Evolutionary conservation across 1,140 invertebrate species (phyloP), one percentile per base, ranked within the genome.

Genomic region (Physella acuta): DNA sequence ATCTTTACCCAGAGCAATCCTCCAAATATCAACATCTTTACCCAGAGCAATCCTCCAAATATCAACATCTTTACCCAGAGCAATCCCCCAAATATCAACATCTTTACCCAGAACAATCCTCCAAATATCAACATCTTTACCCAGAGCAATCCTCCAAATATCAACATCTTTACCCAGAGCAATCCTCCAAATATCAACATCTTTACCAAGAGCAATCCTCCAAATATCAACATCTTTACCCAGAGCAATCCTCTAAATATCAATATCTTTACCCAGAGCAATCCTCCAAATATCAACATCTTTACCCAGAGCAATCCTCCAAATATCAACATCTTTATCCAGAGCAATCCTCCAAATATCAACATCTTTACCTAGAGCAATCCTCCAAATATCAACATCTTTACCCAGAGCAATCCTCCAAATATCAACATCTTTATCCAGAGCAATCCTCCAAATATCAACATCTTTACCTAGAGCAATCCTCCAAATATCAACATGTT

Each of bases 1-100:
- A n/a, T n/a, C 64, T 53, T 58, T 71, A 87, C 85, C 79, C n/a
- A 87, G 66, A 65, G 81, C 82, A 61, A 87, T 85, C 71, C 86
- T 78, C 34, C 86, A n/a, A n/a, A n/a, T n/a, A n/a, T n/a, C n/a
- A n/a, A n/a, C n/a, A n/a, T n/a, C 64, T 53, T 58, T 71, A 87
- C 85, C 79, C n/a, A 87, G 66, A 65, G 81, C 82, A 61, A 87
- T 85, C 71, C 86, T 78, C 34, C 86, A n/a, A n/a, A n/a, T n/a
- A n/a, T n/a, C n/a, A n/a, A n/a, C n/a, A n/a, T n/a, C 64, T 53
- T 58, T 71, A 87, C 85, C 79, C n/a, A 87, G 66, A 65, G 81
- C 82, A 61, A 87, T 85, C 71, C 86, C 78, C 34, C 86, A n/a
- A n/a, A n/a, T n/a, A n/a, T n/a, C n/a, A n/a, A n/a, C n/a, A n/a